Base-by-base conservation (phyloP, 2,113 vertebrate genomes). In the Rynchops niger region DNA sequence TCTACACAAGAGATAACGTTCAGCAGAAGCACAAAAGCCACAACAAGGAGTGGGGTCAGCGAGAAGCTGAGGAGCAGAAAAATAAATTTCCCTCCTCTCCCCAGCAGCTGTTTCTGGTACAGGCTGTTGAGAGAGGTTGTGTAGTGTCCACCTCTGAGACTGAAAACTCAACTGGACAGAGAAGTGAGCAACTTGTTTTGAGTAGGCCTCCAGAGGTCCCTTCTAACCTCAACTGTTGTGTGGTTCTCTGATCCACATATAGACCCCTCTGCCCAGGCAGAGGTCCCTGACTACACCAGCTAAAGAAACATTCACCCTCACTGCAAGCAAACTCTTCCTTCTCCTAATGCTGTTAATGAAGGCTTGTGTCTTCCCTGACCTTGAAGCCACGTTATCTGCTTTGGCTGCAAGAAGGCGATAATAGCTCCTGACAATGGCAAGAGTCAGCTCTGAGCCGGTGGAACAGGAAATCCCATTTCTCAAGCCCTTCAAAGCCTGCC, bases 391-490 rank as follows among this genome's bases (percentile, higher is more conserved):
- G 47, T 92, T 97, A 96, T 94, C 95, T 93, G 58, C 92, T 87
- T 91, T 95, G 86, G 88, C 97, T 96, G 91, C 0, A 4, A 69
- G 88, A 40, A 78, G 53, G 88, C 17, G 93, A 96, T 96, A 97
- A 96, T 96, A 93, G 92, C 95, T 87, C 73, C 65, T 56, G 89
- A 97, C 96, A 97, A 96, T 94, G 94, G 93, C 87, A 95, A 59
- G 88, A 96, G 82, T 82, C 92, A 90, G 93, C 56, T 82, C 87
- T 94, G 95, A 97, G 96, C 88, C 11, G 1, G 84, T 85, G 95
- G 96, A 97, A 95, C 91, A 95, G 95, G 97, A 97, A 96, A 97
- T 97, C 96, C 95, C 93, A 97, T 97, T 97, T 95, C 96, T 97
- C 95, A 95, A 92, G 81, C 90, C 76, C 90, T 97, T 96, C 95